These are phyloP conservation scores for Taenaris catops DNA, from an alignment of 2,888 invertebrate genomes.

Conservation along the genomic window DNA sequence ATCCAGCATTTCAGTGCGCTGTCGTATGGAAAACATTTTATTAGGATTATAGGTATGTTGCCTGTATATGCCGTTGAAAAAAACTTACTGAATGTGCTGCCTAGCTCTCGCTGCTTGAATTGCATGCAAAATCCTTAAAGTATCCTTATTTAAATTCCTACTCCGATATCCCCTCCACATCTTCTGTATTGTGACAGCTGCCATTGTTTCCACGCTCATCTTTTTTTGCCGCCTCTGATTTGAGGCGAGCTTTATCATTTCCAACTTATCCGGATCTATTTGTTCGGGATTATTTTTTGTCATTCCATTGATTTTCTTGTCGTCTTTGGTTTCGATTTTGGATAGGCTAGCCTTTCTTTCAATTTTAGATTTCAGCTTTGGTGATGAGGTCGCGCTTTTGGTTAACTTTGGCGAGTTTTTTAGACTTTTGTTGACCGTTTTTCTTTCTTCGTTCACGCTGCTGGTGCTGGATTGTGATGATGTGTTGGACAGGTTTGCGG, in stretches of 20 bases:
- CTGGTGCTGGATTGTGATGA: slow-evolving; percentile 60
- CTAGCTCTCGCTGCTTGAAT: slow-evolving; percentile 88
- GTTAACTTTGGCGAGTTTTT: slow-evolving; percentile 64
- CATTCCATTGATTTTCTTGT: slow-evolving; percentile 48
- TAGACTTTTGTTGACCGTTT: slow-evolving; percentile 40
- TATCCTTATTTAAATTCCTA: slow-evolving; percentile 85
- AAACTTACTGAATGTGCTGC: slow-evolving; percentile 89
- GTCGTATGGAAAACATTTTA: too few species aligned
- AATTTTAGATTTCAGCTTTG: slow-evolving; percentile 58
- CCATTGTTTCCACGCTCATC: slow-evolving; percentile 57
- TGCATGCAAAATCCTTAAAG: slow-evolving; percentile 81
- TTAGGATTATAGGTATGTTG: too few species aligned
- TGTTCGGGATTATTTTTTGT: slow-evolving; percentile 28
- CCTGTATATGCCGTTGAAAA: too few species aligned
- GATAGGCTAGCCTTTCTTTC: slow-evolving; percentile 65
- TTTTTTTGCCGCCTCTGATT: slow-evolving; percentile 65
- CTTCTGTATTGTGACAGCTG: slow-evolving; percentile 91
- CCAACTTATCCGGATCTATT: slow-evolving; percentile 51
- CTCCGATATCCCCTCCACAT: slow-evolving; percentile 92
- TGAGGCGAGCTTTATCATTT: slow-evolving; percentile 56
- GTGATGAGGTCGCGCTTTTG: slow-evolving; percentile 69
- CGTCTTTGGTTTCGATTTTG: slow-evolving; percentile 43
- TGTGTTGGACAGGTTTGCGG: slow-evolving; percentile 37
- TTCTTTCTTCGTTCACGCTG: slow-evolving; percentile 51
- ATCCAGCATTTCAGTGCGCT: too few species aligned